Percentiles rank a stretch among this genome's conserved stretches.
Conservation (phyloP, 2,113 vertebrate genomes). For the Ptilonorhynchus violaceus region DNA sequence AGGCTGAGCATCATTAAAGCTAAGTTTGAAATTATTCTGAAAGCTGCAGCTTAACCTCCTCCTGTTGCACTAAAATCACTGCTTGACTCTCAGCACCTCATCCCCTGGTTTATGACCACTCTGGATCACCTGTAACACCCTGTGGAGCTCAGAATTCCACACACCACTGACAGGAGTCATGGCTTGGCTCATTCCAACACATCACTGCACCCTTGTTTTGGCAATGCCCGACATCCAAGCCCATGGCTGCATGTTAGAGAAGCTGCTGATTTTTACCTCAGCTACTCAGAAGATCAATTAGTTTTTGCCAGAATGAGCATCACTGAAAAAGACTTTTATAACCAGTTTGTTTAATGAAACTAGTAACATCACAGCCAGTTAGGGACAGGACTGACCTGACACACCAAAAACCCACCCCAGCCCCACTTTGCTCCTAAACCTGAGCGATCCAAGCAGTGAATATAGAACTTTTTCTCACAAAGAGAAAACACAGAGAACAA, state of each 20-base stretch:
- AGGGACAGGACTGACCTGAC: background rate
- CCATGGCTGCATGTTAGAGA: rapidly evolving
- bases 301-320: rapidly evolving
- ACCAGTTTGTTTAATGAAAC: background rate
- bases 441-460: background rate
- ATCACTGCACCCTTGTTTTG: background rate
- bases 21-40: background rate
- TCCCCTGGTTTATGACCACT: background rate
- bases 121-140: background rate
- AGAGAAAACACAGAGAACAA: rapidly evolving
- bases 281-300: background rate
- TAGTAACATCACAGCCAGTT: rapidly evolving
- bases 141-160: background rate
- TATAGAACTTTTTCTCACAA: background rate
- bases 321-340: background rate
- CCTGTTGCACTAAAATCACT: background rate
- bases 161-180: background rate
- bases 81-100: background rate
- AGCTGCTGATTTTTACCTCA: background rate
- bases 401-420: background rate
- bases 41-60: background rate
- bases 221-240: background rate
- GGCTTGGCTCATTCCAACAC: background rate
- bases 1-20: background rate
- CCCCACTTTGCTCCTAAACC: background rate